Conservation (phyloP, 2,113 vertebrate species). For the Cryptotis parvus region DNA sequence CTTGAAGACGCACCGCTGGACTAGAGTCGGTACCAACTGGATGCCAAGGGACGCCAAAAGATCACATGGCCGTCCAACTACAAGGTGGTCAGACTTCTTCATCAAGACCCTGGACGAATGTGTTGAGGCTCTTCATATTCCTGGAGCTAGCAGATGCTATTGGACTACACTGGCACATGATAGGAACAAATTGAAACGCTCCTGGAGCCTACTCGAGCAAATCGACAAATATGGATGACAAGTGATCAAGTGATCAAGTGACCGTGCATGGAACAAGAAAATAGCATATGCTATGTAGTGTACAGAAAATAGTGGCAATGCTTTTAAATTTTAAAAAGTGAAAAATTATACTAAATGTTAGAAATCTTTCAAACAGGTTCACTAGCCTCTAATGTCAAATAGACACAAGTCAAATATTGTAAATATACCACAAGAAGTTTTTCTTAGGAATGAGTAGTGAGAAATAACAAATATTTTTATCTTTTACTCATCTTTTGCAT, state of each 20-base stretch:
- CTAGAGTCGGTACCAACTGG: too few relatives aligned
- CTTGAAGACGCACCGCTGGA: too few relatives aligned
- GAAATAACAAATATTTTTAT: not conserved
- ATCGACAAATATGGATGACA: not conserved
- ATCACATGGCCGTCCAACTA: too few relatives aligned
- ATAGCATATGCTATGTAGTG: not conserved
- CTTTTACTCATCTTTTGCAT: not conserved
- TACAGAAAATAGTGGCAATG: constrained; percentile 23
- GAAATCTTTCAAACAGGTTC: constrained; percentile 37
- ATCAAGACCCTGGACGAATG: too few relatives aligned
- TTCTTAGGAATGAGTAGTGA: not conserved
- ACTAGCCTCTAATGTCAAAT: constrained; percentile 45
- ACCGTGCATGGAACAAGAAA: not conserved
- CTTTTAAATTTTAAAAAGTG: constrained; percentile 18
- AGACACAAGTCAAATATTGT: not conserved
- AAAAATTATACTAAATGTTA: constrained; percentile 45
- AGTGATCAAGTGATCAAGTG: not conserved
- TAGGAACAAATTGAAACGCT: too few relatives aligned
- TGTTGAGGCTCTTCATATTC: too few relatives aligned
- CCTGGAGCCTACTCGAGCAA: too few relatives aligned
- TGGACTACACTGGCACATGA: too few relatives aligned
- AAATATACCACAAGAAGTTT: constrained; percentile 8
- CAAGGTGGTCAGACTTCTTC: too few relatives aligned
- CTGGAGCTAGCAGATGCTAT: too few relatives aligned
- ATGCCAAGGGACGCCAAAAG: too few relatives aligned